Evolutionary conservation across 2,113 vertebrate genomes (phyloP), one percentile per base, ranked within the genome.

Genomic region (Burhinus bistriatus): DNA sequence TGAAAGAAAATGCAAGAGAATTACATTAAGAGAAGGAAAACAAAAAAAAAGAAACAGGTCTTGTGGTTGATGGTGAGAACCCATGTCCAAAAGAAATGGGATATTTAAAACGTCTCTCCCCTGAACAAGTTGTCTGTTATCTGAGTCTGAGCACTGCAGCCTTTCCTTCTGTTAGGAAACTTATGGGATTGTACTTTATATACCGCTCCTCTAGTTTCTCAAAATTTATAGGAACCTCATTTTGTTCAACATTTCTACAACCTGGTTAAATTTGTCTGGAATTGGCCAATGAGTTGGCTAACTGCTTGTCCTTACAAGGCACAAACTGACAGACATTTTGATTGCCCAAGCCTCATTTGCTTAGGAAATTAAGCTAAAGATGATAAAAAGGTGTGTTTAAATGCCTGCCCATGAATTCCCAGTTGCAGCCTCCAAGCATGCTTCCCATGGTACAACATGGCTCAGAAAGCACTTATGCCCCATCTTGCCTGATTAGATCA

Each of bases 131-230:
- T 81, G 70, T 58, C 40, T 44, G 19, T 54, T 23, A 54, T 3
- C 19, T 6, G 34, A 49, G 18, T 30, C 15, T 44, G 47, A 76
- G 49, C 5, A 15, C 4, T 9, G 16, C 4, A 68, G 76, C 51
- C 29, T 40, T 58, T 49, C 51, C 15, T 51, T 72, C 47, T 3
- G 23, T 5, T 13, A 34, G 64, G 52, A 45, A 66, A 26, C 29
- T 70, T 12, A 6, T 0, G 1, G 26, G 14, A n/a, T 15, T 83
- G 4, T 9, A 36, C 34, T 26, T 52, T 4, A 34, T 1, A 44
- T 17, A 34, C 29, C 14, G 27, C 17, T 59, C 38, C 49, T 73
- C 27, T 59, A 8, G 36, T 42, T 19, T 81, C 76, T 66, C 76
- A 57, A 9, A 80, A 14, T 7, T 4, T n/a, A 5, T 1, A 90